These are phyloP conservation scores for Tridacna gigas DNA, from an alignment of 2,888 invertebrate genomes.

Conservation along the genomic window DNA sequence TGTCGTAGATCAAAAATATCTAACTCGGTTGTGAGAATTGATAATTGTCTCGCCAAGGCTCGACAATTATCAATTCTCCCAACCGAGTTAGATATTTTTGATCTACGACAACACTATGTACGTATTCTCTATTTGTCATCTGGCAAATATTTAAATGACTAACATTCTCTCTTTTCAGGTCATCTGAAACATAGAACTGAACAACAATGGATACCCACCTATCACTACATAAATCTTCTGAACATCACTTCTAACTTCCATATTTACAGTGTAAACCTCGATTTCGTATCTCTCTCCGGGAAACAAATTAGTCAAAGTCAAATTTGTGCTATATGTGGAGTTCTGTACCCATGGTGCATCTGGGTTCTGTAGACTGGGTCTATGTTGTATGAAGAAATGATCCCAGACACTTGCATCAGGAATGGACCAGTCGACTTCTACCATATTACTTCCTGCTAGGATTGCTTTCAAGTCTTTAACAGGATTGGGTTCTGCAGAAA, in stretches of 20 bases:
- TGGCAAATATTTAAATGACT: too few relatives aligned
- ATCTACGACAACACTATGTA: too few relatives aligned
- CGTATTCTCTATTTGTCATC: too few relatives aligned
- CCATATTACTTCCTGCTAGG: conserved; percentile 36
- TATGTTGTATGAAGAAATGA: conserved; percentile 66
- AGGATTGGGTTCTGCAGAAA: conserved; percentile 70
- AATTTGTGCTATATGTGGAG: conserved; percentile 46
- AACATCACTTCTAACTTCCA: conserved; percentile 62
- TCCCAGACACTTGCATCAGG: conserved; percentile 65
- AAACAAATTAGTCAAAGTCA: conserved; percentile 66
- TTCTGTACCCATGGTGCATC: conserved; percentile 64
- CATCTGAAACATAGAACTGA: too few relatives aligned
- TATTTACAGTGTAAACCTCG: conserved; percentile 70
- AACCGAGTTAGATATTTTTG: too few relatives aligned
- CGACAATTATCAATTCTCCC: too few relatives aligned
- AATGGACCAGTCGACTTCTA: conserved; percentile 69
- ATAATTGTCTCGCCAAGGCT: too few relatives aligned
- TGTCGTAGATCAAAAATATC: too few relatives aligned
- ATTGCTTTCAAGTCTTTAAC: conserved; percentile 64
- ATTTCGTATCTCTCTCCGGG: conserved; percentile 76
- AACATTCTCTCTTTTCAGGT: too few relatives aligned
- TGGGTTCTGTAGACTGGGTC: conserved; percentile 64
- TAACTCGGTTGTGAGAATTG: too few relatives aligned
- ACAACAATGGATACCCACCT: conserved; percentile 13
- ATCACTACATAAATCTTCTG: conserved; percentile 27